Conservation (phyloP, 2,113 vertebrate genomes). For the Penelope pileata region DNA sequence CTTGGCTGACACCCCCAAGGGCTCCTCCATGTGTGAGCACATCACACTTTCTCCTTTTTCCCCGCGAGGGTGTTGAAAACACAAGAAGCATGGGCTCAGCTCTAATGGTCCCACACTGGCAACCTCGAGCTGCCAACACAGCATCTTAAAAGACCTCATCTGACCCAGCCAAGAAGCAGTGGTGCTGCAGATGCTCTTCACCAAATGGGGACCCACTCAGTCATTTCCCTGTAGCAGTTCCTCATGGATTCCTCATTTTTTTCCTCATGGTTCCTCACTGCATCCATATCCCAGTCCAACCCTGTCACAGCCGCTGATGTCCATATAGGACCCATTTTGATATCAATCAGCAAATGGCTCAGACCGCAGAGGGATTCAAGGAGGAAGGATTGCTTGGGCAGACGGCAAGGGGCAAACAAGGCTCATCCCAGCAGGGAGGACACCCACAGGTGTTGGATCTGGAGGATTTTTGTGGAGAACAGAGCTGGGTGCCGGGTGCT, state of each 20-base stretch:
- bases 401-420: not conserved
- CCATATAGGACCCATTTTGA: not conserved
- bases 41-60: not conserved
- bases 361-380: not conserved
- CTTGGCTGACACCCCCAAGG: not conserved
- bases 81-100: not conserved
- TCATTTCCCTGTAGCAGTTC: not conserved
- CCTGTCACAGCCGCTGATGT: not conserved
- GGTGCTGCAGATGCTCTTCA: not conserved
- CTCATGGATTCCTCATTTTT: not conserved
- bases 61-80: not conserved
- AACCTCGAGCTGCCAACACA: accelerated
- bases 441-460: not conserved
- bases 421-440: not conserved
- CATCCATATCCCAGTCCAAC: not conserved
- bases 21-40: not conserved
- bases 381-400: not conserved
- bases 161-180: not conserved
- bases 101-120: not conserved
- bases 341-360: accelerated
- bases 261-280: no score
- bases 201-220: not conserved
- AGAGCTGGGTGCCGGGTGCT: not conserved
- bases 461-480: not conserved
- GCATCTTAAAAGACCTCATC: not conserved